Evolutionary conservation across 2,888 invertebrate genomes (phyloP).

Genomic region (Trypoxylon attenuatum): DNA sequence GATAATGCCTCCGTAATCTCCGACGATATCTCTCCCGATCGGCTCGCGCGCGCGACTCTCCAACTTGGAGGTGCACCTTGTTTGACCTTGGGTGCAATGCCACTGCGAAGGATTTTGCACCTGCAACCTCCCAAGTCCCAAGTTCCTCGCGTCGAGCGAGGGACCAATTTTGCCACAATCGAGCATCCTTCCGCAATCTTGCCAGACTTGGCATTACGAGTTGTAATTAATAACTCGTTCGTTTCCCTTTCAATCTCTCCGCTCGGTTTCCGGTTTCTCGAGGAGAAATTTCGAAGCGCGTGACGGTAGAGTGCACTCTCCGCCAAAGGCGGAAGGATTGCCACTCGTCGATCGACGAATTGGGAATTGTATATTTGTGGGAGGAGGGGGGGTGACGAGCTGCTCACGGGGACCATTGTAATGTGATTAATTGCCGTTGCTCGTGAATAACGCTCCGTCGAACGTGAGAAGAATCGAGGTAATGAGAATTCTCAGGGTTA

Average conservation of each 20-base stretch:
- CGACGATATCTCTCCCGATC: constrained; percentile 49
- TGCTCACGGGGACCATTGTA: constrained; percentile 23
- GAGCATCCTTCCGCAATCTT: too few species aligned
- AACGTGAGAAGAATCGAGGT: constrained; percentile 51
- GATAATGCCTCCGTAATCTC: constrained; percentile 60
- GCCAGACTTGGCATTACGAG: too few species aligned
- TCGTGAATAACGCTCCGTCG: constrained; percentile 34
- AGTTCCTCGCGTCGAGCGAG: too few species aligned
- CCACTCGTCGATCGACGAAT: neutral
- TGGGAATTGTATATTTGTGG: too few species aligned
- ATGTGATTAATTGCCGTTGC: constrained; percentile 42
- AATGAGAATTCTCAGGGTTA: constrained; percentile 51
- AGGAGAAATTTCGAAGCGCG: neutral
- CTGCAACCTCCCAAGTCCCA: too few species aligned
- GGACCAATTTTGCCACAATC: constrained; percentile 22
- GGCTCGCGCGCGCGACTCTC: constrained; percentile 7
- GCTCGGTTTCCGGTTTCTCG: neutral
- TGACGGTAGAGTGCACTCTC: neutral
- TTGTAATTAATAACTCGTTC: constrained; percentile 15
- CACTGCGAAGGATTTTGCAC: constrained; percentile 51
- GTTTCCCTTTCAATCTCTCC: too few species aligned
- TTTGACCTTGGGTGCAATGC: constrained; percentile 54
- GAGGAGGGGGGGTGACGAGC: neutral
- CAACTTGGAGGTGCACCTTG: constrained; percentile 33
- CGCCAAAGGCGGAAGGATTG: neutral